Percentiles rank a stretch among this genome's conserved stretches.
Conservation (phyloP, 2,113 vertebrate genomes). For the Albula glossodonta region DNA sequence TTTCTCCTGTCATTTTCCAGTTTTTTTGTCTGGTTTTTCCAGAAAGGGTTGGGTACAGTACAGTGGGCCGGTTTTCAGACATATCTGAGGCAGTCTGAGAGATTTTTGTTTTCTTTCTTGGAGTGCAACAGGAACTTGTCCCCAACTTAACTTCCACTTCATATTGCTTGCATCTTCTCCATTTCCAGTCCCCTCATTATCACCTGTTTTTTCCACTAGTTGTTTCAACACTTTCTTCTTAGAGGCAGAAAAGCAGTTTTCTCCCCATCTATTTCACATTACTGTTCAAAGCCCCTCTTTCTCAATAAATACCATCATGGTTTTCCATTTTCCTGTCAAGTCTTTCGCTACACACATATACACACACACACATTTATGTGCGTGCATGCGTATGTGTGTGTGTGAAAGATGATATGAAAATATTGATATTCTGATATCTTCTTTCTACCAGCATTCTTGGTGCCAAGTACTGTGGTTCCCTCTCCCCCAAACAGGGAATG, state of each 20-base stretch:
- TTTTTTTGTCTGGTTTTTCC: slow-evolving; percentile 4
- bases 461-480: slow-evolving; percentile 66
- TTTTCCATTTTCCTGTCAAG: slow-evolving; percentile 20
- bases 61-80: not conserved
- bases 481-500: slow-evolving; percentile 43
- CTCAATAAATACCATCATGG: slow-evolving; percentile 21
- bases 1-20: slow-evolving; percentile 43
- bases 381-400: slow-evolving; percentile 15
- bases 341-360: slow-evolving; percentile 30
- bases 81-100: not conserved
- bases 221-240: not conserved
- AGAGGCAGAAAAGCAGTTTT: not conserved
- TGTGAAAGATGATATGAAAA: slow-evolving; percentile 17
- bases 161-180: not conserved
- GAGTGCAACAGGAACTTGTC: not conserved
- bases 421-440: slow-evolving; percentile 53
- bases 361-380: slow-evolving; percentile 17
- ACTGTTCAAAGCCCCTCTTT: slow-evolving; percentile 22
- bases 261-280: slow-evolving; percentile 37
- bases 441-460: slow-evolving; percentile 70
- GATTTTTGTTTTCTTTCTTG: not conserved
- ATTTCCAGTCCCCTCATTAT: not conserved
- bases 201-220: not conserved
- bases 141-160: slow-evolving; percentile 8
- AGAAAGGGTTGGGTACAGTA: not conserved